phyloP scores from a whole-genome alignment of 2,113 vertebrate genomes.

The Oreochromis niloticus region DNA sequence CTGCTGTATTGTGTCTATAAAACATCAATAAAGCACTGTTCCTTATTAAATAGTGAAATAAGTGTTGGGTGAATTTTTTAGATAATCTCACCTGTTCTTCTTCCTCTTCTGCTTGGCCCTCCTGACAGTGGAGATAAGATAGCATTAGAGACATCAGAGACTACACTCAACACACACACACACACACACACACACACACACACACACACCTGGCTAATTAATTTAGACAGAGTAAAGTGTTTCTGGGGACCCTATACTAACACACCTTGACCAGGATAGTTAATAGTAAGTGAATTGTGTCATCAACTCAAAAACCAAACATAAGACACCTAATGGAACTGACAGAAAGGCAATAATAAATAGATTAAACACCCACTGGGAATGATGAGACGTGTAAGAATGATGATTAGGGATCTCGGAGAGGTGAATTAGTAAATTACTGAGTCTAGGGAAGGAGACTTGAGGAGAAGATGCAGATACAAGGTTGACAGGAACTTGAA shows the following conservation, averaged over 20 bases:
- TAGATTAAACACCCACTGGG: neutral
- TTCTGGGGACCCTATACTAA: neutral
- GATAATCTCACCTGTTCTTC: conserved; percentile 59
- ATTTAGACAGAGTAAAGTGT: neutral
- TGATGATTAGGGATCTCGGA: neutral
- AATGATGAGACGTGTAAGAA: neutral
- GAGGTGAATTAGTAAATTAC: neutral
- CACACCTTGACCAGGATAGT: neutral
- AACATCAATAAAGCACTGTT: neutral
- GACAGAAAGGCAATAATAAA: neutral
- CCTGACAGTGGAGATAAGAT: conserved; percentile 30
- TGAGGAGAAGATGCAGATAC: neutral
- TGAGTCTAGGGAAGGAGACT: neutral
- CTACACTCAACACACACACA: neutral
- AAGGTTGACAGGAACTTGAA: neutral
- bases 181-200: neutral
- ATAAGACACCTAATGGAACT: neutral
- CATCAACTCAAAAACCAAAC: neutral
- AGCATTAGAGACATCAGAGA: neutral
- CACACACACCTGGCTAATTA: neutral
- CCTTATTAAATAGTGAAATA: neutral
- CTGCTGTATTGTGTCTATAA: neutral
- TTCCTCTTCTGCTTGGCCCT: conserved; percentile 43
- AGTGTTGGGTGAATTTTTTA: neutral
- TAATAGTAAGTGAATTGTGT: neutral